Evolutionary conservation across 2,888 invertebrate species (phyloP).

Genomic region (Liodrosophila aerea): DNA sequence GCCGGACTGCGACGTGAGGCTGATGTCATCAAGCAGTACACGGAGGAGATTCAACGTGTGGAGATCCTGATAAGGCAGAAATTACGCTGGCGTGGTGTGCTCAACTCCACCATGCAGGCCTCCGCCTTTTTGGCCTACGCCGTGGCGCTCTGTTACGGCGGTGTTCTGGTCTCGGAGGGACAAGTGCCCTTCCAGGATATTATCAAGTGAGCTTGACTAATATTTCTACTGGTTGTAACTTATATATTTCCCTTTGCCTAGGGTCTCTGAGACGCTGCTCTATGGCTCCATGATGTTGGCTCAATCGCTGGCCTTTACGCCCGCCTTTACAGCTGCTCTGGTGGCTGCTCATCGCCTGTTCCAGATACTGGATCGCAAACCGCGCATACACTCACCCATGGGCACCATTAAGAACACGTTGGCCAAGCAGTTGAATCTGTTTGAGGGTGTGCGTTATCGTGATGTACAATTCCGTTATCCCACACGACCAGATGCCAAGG

Average conservation of each 20-base stretch:
- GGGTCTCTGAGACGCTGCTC: conserved; percentile 89
- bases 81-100: conserved; percentile 86
- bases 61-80: conserved; percentile 84
- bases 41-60: conserved; percentile 84
- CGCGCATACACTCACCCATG: conserved; percentile 84
- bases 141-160: conserved; percentile 88
- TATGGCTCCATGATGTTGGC: conserved; percentile 92
- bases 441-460: conserved; percentile 84
- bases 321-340: conserved; percentile 89
- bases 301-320: conserved; percentile 89
- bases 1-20: conserved; percentile 87
- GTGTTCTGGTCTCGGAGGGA: conserved; percentile 86
- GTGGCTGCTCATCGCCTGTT: conserved; percentile 88
- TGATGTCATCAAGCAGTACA: conserved; percentile 85
- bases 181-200: conserved; percentile 87
- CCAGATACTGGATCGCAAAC: conserved; percentile 85
- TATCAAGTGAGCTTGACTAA: conserved; percentile 84
- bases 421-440: conserved; percentile 77
- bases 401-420: conserved; percentile 72
- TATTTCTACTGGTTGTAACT: neutral
- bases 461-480: conserved; percentile 92
- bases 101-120: conserved; percentile 88
- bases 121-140: conserved; percentile 89
- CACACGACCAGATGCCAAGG: conserved; percentile 88
- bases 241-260: conserved; percentile 59